phyloP scores from a whole-genome alignment of 2,113 vertebrate species.

The Myodes glareolus region DNA sequence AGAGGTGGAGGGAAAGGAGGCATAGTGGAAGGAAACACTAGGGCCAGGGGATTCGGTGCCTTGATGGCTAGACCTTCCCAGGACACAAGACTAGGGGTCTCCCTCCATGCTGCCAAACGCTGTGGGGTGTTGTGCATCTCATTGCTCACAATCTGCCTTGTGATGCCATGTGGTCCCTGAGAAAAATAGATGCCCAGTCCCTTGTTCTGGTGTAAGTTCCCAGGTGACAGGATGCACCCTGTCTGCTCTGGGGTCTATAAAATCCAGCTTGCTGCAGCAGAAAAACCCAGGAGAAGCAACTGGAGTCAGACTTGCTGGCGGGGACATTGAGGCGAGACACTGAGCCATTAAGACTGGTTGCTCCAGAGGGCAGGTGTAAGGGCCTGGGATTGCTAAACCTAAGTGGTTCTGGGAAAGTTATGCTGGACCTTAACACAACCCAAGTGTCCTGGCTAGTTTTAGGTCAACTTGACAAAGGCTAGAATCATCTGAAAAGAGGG shows the following conservation, averaged over 20 bases:
- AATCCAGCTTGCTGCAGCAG: background rate
- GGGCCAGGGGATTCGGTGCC: no score
- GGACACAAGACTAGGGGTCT: background rate
- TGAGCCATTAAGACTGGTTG: background rate
- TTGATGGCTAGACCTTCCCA: background rate
- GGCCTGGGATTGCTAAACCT: background rate
- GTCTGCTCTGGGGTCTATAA: background rate
- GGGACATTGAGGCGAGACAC: background rate
- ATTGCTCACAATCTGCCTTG: background rate
- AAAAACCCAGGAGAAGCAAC: background rate
- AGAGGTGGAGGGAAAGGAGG: fast-evolving
- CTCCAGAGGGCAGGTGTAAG: fast-evolving
- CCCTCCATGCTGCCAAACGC: fast-evolving
- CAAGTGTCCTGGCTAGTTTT: background rate
- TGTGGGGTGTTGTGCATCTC: background rate
- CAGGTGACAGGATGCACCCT: background rate
- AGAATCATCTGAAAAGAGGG: background rate
- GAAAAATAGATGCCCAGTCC: no score
- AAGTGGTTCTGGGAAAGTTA: background rate
- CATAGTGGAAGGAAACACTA: no score
- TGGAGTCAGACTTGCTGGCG: no score
- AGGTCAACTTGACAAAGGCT: background rate
- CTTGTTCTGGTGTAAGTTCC: background rate
- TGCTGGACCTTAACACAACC: background rate
- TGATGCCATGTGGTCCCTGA: background rate